These are phyloP conservation scores for Spodoptera exigua DNA, from an alignment of 2,888 invertebrate species.

Conservation along the genomic window DNA sequence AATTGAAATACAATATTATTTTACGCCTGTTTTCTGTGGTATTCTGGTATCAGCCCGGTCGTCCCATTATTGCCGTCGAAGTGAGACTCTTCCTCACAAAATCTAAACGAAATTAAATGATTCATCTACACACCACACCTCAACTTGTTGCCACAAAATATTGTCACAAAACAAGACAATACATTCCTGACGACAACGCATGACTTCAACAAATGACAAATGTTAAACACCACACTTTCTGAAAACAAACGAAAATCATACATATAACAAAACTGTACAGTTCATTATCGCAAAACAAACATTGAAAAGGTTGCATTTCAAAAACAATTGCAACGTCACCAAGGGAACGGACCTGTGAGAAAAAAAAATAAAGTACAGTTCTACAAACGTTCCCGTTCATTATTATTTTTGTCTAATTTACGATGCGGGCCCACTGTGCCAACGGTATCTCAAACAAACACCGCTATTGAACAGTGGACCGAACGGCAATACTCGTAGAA, in stretches of 20 bases:
- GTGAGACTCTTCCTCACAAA: not conserved
- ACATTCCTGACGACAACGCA: constrained; percentile 59
- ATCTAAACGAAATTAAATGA: constrained; percentile 29
- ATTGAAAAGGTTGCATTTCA: constrained; percentile 23
- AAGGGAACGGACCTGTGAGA: constrained; percentile 43
- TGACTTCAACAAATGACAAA: constrained; percentile 66
- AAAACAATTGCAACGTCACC: constrained; percentile 68
- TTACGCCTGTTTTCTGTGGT: no score
- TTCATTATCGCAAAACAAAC: constrained; percentile 5
- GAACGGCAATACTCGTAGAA: constrained; percentile 45
- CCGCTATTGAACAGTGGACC: constrained; percentile 73
- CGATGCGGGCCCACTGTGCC: constrained; percentile 79
- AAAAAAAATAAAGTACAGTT: constrained; percentile 77
- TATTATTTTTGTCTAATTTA: constrained; percentile 80
- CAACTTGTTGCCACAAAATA: constrained; percentile 33
- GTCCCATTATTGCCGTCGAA: no score
- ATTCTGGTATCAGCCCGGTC: no score
- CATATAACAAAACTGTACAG: constrained; percentile 16
- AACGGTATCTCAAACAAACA: constrained; percentile 71
- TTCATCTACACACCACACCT: constrained; percentile 9
- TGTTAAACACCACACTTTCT: constrained; percentile 38
- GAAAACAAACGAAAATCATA: not conserved
- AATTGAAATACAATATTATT: no score
- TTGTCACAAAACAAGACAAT: constrained; percentile 59
- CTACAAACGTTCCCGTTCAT: constrained; percentile 85